Percentiles rank a stretch among this genome's conserved stretches.
phyloP scores from a whole-genome alignment of 1,140 invertebrate species.

The Cyclina sinensis region DNA sequence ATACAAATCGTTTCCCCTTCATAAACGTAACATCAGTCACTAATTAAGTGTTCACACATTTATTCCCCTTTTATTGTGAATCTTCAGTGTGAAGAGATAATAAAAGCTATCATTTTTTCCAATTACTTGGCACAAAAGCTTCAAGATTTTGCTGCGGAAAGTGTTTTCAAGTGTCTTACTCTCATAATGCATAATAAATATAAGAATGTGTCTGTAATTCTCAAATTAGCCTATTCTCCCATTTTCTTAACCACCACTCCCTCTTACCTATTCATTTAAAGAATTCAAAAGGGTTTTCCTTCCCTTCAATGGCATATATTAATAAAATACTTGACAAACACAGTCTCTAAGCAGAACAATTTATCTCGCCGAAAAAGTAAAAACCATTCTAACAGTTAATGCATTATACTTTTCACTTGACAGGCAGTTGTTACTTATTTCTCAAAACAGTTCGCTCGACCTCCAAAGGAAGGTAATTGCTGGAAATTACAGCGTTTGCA shows the following conservation, averaged over 20 bases:
- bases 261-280: neutral
- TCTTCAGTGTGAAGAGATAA: conserved; percentile 14
- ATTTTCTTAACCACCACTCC: neutral
- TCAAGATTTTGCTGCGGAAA: neutral
- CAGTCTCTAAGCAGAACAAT: neutral
- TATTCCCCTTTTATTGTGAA: conserved; percentile 29
- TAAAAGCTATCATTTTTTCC: conserved; percentile 32
- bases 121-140: conserved; percentile 20
- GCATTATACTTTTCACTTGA: neutral
- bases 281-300: neutral
- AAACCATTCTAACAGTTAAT: neutral
- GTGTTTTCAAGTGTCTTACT: neutral
- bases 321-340: neutral
- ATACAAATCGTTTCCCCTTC: neutral
- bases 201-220: conserved; percentile 1
- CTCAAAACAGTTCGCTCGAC: neutral
- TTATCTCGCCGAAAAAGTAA: neutral
- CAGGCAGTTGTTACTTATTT: neutral
- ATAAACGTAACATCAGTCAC: neutral
- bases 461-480: too few relatives aligned
- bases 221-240: neutral
- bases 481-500: too few relatives aligned
- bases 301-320: neutral
- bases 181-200: conserved; percentile 12
- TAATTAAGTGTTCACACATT: conserved; percentile 51